Conservation (phyloP, 2,888 invertebrate genomes). For the Acronicta alni region DNA sequence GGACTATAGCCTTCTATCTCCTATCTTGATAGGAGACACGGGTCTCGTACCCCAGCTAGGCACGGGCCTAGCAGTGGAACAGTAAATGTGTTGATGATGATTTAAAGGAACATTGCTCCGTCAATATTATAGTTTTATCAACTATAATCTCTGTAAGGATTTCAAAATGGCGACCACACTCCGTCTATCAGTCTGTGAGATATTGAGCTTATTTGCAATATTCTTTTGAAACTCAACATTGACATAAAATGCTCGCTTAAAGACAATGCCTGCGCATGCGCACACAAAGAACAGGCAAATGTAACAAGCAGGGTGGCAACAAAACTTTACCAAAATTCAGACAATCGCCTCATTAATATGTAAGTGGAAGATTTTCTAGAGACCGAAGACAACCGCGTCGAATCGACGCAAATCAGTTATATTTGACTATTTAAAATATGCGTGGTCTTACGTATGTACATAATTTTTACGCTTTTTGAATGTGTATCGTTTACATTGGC, state of each 20-base stretch:
- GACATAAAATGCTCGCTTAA: slow-evolving; percentile 23
- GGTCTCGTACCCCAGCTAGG: too few relatives aligned
- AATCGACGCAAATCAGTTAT: slow-evolving; percentile 78
- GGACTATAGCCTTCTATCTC: too few relatives aligned
- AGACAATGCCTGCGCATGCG: slow-evolving; percentile 19
- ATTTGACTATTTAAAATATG: slow-evolving; percentile 67
- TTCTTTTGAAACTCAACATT: slow-evolving; percentile 10
- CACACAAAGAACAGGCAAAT: slow-evolving; percentile 10
- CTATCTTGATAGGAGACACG: too few relatives aligned
- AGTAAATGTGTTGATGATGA: too few relatives aligned
- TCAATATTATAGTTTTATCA: neutral
- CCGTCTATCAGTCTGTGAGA: slow-evolving; percentile 1
- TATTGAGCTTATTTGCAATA: neutral
- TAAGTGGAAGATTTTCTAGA: slow-evolving; percentile 38
- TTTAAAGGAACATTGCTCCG: neutral
- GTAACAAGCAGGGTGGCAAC: slow-evolving; percentile 48
- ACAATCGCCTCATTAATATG: slow-evolving; percentile 59
- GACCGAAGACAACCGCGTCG: slow-evolving; percentile 65
- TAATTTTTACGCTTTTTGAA: slow-evolving; percentile 75
- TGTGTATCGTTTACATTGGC: slow-evolving; percentile 62
- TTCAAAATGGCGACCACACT: neutral
- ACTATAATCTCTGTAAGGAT: too few relatives aligned
- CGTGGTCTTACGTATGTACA: slow-evolving; percentile 69
- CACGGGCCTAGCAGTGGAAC: too few relatives aligned
- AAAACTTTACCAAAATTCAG: slow-evolving; percentile 37